A percentile compares a stretch with the other conserved stretches of the same genome.
Conservation (phyloP, 2,113 vertebrate genomes). For the Siniperca knerii region DNA sequence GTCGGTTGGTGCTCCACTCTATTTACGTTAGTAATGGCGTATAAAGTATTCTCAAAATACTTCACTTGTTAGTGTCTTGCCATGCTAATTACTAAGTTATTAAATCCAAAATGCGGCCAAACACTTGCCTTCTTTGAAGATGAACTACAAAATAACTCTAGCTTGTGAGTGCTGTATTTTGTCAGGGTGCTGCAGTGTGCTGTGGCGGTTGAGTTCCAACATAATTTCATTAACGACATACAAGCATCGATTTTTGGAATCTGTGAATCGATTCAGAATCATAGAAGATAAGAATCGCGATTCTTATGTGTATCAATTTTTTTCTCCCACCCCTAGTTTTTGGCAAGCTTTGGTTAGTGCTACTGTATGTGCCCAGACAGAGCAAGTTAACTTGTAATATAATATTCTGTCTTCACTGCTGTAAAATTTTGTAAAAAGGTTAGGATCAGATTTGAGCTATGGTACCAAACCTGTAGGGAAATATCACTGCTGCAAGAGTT, state of each 20-base stretch:
- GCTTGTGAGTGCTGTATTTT: neutral
- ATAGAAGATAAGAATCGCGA: neutral
- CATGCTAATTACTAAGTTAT: too few relatives aligned
- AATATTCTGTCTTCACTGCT: neutral
- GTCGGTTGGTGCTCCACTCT: neutral
- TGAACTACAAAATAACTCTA: neutral
- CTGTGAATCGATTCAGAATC: neutral
- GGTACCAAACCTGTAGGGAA: conserved; percentile 21
- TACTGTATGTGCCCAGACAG: neutral
- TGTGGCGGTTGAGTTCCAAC: neutral
- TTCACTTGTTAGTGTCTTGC: neutral
- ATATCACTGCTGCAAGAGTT: conserved; percentile 31
- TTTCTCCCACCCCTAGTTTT: neutral
- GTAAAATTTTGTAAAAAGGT: conserved; percentile 31
- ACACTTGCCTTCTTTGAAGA: neutral
- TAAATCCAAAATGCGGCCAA: neutral
- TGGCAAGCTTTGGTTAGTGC: neutral
- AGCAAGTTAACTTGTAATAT: neutral
- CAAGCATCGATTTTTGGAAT: neutral
- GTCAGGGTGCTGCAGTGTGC: neutral
- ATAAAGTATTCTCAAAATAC: neutral
- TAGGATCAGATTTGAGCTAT: conserved; percentile 11
- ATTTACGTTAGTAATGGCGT: too few relatives aligned
- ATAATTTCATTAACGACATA: neutral
- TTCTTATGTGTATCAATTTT: neutral